These are phyloP conservation scores for Campylomormyrus numenius DNA, from an alignment of 2,113 vertebrate genomes.

Conservation along the genomic window DNA sequence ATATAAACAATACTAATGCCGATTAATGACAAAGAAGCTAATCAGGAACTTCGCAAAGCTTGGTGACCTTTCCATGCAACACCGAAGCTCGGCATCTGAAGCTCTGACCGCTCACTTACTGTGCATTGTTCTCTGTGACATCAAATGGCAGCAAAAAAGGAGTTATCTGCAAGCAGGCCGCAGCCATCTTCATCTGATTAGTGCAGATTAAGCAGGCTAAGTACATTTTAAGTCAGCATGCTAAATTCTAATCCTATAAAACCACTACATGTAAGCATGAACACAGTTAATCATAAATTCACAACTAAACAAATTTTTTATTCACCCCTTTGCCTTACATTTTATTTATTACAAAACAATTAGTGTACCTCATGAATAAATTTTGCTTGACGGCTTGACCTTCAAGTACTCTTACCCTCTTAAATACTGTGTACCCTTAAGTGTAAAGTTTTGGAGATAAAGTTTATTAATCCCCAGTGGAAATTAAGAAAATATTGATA, in stretches of 20 bases:
- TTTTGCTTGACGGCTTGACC: neutral
- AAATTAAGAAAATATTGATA: neutral
- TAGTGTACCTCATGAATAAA: neutral
- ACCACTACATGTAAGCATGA: neutral
- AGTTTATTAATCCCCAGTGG: neutral
- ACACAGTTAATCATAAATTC: neutral
- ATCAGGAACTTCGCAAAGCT: neutral
- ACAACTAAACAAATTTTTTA: neutral
- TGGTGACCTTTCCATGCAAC: neutral
- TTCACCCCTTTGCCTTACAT: neutral
- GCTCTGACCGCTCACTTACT: neutral
- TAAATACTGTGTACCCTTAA: neutral
- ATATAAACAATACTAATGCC: neutral
- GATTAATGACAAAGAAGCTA: neutral
- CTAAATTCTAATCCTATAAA: conserved; percentile 31
- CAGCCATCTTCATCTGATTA: conserved; percentile 9
- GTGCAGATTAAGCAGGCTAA: conserved; percentile 12
- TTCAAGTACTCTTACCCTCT: neutral
- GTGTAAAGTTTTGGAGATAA: neutral
- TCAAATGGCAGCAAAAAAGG: neutral
- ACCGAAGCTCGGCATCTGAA: neutral
- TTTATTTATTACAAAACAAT: neutral
- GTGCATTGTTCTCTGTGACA: neutral
- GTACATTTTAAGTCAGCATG: conserved; percentile 17
- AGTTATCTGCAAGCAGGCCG: neutral